Evolutionary conservation across 2,113 vertebrate species (phyloP), one percentile per base, ranked within the genome.

Genomic region (Steatornis caripensis): DNA sequence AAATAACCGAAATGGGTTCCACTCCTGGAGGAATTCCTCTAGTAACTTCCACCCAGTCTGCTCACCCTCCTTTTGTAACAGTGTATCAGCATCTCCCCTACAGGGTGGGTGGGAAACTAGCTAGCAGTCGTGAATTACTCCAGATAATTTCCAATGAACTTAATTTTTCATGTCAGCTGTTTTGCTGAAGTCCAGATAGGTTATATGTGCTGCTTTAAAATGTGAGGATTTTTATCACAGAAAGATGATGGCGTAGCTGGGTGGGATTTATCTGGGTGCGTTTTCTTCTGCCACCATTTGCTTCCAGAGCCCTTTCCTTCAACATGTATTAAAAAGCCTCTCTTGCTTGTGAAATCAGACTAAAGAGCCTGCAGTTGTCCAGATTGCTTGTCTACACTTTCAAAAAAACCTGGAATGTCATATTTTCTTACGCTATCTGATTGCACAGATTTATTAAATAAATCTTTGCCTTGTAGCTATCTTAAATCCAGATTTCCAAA

Each of bases 371-470:
- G 5, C 74, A 61, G 71, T 51, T 89, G 71, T 82, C 79, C 62
- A 90, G 79, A 92, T 90, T 84, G n/a, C 83, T 93, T 90, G 88
- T 86, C 86, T 95, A 58, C n/a, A 45, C 71, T 80, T 81, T 19
- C 3, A 62, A 54, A 70, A 89, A 89, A 87, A 23, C 29, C 32
- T 51, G 82, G 45, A 85, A 76, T 92, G 80, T 92, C 34, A 70
- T 86, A 65, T 95, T 92, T 95, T 92, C 79, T 88, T 81, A 77
- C 65, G 80, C 32, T 93, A 88, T 94, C 94, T 90, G 92, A 90
- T 88, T 68, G 66, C 68, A 85, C 57, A 80, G 90, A 83, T 92
- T 95, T 96, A 95, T 81, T 93, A 77, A 94, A 92, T 77, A 84
- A 92, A 88, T 80, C 85, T 75, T 81, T 74, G 83, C 79, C 92